Evolutionary conservation across 2,797 vertebrate species (phyloP).

Genomic region (Schizopygopsis malacanthus): DNA sequence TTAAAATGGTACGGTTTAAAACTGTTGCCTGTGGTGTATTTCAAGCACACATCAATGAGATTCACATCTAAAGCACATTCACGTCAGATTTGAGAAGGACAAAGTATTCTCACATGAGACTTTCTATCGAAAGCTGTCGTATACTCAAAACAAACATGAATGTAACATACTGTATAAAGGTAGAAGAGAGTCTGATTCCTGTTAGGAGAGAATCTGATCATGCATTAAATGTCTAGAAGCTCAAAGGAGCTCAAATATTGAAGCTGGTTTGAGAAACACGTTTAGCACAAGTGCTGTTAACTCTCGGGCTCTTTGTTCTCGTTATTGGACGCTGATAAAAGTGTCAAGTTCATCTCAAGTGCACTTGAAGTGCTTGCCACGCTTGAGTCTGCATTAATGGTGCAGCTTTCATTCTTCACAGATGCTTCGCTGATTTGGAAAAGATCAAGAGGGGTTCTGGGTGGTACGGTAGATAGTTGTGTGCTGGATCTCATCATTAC

Average conservation of each 20-base stretch:
- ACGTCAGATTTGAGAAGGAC: not conserved
- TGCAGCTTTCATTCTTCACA: slow-evolving; percentile 39
- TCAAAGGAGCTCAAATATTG: slow-evolving; percentile 36
- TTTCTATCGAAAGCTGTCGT: not conserved
- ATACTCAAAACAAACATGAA: not conserved
- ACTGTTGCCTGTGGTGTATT: not conserved
- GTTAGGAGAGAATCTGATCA: not conserved
- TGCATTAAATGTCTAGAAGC: slow-evolving; percentile 2
- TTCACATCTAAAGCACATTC: not conserved
- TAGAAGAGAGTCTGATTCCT: not conserved
- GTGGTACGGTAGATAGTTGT: slow-evolving; percentile 16
- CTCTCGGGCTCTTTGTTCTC: slow-evolving; percentile 52
- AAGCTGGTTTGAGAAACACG: slow-evolving; percentile 33
- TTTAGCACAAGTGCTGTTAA: slow-evolving; percentile 42
- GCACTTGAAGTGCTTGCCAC: slow-evolving; percentile 47
- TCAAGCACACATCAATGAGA: not conserved
- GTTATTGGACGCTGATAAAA: slow-evolving; percentile 62
- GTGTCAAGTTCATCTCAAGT: slow-evolving; percentile 68
- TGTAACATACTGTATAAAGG: not conserved
- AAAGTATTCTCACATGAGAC: not conserved
- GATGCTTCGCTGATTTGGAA: slow-evolving; percentile 52
- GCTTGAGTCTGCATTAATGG: slow-evolving; percentile 48
- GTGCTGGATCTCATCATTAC: slow-evolving; percentile 63
- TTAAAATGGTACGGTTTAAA: too few species aligned
- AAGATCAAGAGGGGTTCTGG: not conserved